Conservation (phyloP, 2,113 vertebrate species). For the Psettodes erumei region DNA sequence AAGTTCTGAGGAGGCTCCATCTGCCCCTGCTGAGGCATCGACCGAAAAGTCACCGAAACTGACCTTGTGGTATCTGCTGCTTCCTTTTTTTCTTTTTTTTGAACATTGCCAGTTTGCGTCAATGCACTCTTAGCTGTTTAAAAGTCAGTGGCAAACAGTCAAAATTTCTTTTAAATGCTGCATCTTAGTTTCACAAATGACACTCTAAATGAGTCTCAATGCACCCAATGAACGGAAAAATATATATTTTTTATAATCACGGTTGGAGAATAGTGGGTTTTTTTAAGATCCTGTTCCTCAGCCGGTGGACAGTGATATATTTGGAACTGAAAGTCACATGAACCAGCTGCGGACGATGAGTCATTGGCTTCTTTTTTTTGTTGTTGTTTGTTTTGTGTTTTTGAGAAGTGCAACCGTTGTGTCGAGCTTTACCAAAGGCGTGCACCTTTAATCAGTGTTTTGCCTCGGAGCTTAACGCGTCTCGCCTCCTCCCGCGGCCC, state of each 20-base stretch:
- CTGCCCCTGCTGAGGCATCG: no score
- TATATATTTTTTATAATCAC: not conserved
- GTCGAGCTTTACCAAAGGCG: not conserved
- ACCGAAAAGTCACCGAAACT: not conserved
- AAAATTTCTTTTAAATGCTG: conserved; percentile 2
- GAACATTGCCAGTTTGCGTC: not conserved
- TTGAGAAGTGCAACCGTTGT: conserved; percentile 17
- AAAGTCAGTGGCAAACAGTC: not conserved
- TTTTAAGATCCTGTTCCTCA: conserved; percentile 37
- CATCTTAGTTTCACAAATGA: no score
- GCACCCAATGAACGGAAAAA: not conserved
- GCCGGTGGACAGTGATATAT: conserved; percentile 30
- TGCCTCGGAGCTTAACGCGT: no score
- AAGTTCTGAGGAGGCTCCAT: no score
- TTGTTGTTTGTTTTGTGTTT: no score
- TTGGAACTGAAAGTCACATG: conserved; percentile 54
- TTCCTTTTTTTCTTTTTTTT: not conserved
- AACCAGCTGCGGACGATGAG: conserved; percentile 10
- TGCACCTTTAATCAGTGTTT: not conserved
- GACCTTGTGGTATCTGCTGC: not conserved
- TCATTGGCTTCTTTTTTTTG: not conserved
- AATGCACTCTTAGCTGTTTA: not conserved
- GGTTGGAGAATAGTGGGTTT: not conserved
- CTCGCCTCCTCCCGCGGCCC: no score
- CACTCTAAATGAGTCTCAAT: not conserved